Percentiles rank a stretch among this genome's conserved stretches.
Evolutionary conservation across 2,797 vertebrate genomes (phyloP).

Genomic region (Aphelocoma californica): DNA sequence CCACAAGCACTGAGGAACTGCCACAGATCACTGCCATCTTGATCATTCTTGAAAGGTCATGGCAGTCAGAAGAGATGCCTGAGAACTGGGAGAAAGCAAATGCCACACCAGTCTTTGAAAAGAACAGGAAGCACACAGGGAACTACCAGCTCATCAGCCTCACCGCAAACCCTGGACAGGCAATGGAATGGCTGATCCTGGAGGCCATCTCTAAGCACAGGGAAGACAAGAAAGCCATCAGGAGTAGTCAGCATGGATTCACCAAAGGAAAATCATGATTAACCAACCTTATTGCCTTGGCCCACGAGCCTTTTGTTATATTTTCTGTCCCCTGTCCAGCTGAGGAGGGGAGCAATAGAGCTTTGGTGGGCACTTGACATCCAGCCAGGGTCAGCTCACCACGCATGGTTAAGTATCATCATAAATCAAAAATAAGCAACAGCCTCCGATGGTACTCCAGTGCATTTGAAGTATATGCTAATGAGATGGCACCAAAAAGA

Average conservation of each 20-base stretch:
- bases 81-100: not conserved
- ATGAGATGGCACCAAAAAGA: not conserved
- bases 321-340: not conserved
- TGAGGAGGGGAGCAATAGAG: not conserved
- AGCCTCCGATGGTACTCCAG: not conserved
- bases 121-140: not conserved
- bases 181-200: not conserved
- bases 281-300: not conserved
- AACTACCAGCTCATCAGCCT: not conserved
- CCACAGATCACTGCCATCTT: not conserved
- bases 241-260: not conserved
- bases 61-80: not conserved
- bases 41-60: not conserved
- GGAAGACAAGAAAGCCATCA: not conserved
- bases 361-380: not conserved
- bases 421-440: not conserved
- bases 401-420: not conserved
- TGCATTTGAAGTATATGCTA: not conserved
- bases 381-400: not conserved
- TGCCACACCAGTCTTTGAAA: not conserved
- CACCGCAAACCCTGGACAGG: not conserved
- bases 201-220: not conserved
- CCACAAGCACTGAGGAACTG: not conserved
- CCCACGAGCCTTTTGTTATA: not conserved
- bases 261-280: not conserved